Percentiles rank a stretch among this genome's conserved stretches.
These are phyloP conservation scores for Oscheius onirici DNA, from an alignment of 2,888 invertebrate species.

Conservation along the genomic window DNA sequence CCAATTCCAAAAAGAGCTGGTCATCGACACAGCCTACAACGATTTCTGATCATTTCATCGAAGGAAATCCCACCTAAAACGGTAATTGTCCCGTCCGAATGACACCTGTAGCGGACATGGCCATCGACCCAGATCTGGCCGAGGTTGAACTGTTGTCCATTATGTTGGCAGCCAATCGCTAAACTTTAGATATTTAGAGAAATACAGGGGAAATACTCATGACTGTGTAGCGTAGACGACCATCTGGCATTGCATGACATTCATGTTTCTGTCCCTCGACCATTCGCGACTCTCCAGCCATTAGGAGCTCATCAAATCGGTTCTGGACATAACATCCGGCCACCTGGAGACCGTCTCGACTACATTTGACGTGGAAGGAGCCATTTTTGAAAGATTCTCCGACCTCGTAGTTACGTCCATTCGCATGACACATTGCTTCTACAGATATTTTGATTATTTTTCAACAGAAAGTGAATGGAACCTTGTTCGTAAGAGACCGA, in stretches of 20 bases:
- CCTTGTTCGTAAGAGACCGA: constrained; percentile 70
- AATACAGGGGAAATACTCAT: constrained; percentile 47
- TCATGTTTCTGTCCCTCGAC: constrained; percentile 64
- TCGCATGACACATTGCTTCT: constrained; percentile 70
- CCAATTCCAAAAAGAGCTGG: constrained; percentile 66
- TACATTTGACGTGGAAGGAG: constrained; percentile 66
- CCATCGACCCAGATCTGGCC: constrained; percentile 69
- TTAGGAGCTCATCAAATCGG: constrained; percentile 45
- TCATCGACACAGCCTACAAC: constrained; percentile 66
- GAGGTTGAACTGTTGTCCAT: constrained; percentile 60
- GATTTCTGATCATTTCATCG: not conserved
- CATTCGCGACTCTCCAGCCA: constrained; percentile 62
- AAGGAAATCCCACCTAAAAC: constrained; percentile 55
- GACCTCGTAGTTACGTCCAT: constrained; percentile 68
- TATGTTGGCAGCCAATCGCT: constrained; percentile 68
- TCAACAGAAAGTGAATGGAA: constrained; percentile 15
- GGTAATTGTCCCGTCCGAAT: constrained; percentile 56
- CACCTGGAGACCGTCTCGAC: constrained; percentile 46
- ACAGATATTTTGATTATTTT: not conserved
- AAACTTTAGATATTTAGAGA: constrained; percentile 35
- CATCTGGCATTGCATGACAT: constrained; percentile 62
- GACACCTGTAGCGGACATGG: constrained; percentile 68
- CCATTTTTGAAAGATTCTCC: constrained; percentile 69
- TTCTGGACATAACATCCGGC: not conserved
- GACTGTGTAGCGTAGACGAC: constrained; percentile 66